Conservation (phyloP, 2,797 vertebrate species). For the Brachyrhaphis roseni region DNA sequence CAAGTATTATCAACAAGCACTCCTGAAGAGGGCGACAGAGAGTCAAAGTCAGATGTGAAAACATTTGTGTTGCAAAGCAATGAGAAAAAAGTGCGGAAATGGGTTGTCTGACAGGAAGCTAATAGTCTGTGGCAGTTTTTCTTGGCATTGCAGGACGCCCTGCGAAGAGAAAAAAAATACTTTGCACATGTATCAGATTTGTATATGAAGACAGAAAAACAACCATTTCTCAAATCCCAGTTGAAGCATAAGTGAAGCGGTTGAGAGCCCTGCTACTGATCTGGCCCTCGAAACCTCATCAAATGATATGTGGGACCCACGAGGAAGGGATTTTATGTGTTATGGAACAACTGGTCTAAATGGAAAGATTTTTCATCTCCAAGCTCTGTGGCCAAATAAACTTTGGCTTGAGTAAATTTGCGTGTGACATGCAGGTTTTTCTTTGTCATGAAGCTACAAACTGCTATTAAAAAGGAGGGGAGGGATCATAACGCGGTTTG, state of each 20-base stretch:
- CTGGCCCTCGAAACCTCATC: constrained; percentile 65
- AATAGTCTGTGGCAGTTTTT: constrained; percentile 58
- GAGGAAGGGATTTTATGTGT: constrained; percentile 32
- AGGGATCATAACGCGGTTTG: constrained; percentile 25
- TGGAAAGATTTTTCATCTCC: constrained; percentile 24
- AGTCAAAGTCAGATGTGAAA: constrained; percentile 54
- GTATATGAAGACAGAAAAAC: constrained; percentile 54
- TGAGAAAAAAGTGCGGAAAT: constrained; percentile 42
- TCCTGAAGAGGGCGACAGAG: constrained; percentile 82
- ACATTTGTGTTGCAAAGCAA: constrained; percentile 17
- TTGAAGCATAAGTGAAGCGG: constrained; percentile 37
- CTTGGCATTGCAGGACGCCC: constrained; percentile 43
- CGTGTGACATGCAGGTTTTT: constrained; percentile 19
- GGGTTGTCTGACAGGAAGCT: constrained; percentile 49
- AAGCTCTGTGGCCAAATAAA: constrained; percentile 2
- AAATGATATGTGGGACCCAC: constrained; percentile 29
- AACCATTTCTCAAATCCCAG: constrained; percentile 23
- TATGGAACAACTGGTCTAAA: constrained; percentile 48
- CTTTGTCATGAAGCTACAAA: constrained; percentile 38
- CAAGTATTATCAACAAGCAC: constrained; percentile 2
- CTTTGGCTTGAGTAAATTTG: constrained; percentile 22
- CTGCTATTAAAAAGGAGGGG: constrained; percentile 7
- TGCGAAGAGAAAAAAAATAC: constrained; percentile 8
- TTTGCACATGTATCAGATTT: constrained; percentile 14
- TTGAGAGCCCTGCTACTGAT: constrained; percentile 60